Evolutionary conservation across 2,888 invertebrate genomes (phyloP), one percentile per base, ranked within the genome.

Genomic region (Ectemnius cavifrons): DNA sequence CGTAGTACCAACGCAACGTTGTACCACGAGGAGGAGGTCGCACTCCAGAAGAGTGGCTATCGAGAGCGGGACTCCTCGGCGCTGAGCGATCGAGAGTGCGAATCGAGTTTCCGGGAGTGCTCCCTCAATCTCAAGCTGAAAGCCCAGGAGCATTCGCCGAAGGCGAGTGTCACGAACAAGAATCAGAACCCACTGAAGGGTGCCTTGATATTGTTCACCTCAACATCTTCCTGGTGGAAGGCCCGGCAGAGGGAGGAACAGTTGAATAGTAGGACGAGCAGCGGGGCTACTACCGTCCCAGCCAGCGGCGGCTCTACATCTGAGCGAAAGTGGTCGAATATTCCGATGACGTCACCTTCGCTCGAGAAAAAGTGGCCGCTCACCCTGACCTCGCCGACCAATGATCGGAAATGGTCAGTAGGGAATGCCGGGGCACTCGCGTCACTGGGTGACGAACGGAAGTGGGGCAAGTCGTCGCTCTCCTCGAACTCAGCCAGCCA

Each of bases 221-320:
- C 90, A 3, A 91, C 90, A 1, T 89, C 90, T 0, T 89, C 90
- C 59, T 91, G 90, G 91, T 90, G 90, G 90, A 91, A 90, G 69
- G 87, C 87, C 63, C 85, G 88, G 56, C 90, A 89, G 65, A 81
- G 90, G 3, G 89, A 90, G 62, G 90, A 90, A n/a, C 79, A 87
- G 60, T 28, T 84, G 67, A 79, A 72, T 27, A 78, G 67, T 0
- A 60, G 27, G 5, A 46, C 76, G 4, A 77, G 79, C 1, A 77
- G 73, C 4, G 28, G 20, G 5, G 16, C 65, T 0, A 28, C 65
- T 0, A n/a, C 79, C 13, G 68, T 61, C 23, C 20, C 70, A n/a
- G 23, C 28, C 16, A 75, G 78, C 18, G 72, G 78, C 8, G 16
- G 8, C 68, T 6, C 73, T 78, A 68, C 80, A 8, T 82, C 86